Conservation (phyloP, 2,113 vertebrate genomes). For the Entelurus aequoreus region DNA sequence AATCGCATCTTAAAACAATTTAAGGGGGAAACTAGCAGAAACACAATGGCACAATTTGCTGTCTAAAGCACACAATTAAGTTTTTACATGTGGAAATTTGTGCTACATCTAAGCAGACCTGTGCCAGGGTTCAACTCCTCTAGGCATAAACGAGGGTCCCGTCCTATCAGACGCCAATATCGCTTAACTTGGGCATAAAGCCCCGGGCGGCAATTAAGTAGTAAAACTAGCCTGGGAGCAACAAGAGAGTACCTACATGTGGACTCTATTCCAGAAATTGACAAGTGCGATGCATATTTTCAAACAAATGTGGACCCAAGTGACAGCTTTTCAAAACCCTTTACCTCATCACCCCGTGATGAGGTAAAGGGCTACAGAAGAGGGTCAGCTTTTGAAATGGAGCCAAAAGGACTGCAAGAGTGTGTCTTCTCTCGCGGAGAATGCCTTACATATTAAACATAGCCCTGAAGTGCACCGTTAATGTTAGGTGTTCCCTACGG, state of each 20-base stretch:
- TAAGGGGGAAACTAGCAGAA: no score
- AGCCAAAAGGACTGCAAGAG: conserved; percentile 31
- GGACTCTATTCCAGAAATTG: conserved; percentile 32
- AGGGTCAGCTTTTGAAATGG: conserved; percentile 38
- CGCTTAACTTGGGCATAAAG: conserved; percentile 42
- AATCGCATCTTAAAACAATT: no score
- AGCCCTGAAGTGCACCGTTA: conserved; percentile 47
- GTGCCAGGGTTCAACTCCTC: background rate
- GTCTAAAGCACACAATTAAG: no score
- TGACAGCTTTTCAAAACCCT: conserved; percentile 42
- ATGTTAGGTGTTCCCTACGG: conserved; percentile 64
- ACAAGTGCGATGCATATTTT: conserved; percentile 20
- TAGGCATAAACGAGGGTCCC: background rate
- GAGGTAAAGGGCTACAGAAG: conserved; percentile 13
- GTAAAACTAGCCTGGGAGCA: conserved; percentile 37
- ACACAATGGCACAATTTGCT: no score
- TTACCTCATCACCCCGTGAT: conserved; percentile 23
- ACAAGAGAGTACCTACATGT: conserved; percentile 15
- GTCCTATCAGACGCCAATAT: conserved; percentile 56
- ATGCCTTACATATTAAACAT: conserved; percentile 64
- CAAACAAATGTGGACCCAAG: conserved; percentile 30
- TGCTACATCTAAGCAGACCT: no score
- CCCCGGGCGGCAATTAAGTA: conserved; percentile 56
- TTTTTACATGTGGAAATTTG: no score
- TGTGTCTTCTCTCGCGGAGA: conserved; percentile 40